Percentiles rank a stretch among this genome's conserved stretches.
Conservation (phyloP, 1,140 invertebrate species). For the Drosophila pandora region DNA sequence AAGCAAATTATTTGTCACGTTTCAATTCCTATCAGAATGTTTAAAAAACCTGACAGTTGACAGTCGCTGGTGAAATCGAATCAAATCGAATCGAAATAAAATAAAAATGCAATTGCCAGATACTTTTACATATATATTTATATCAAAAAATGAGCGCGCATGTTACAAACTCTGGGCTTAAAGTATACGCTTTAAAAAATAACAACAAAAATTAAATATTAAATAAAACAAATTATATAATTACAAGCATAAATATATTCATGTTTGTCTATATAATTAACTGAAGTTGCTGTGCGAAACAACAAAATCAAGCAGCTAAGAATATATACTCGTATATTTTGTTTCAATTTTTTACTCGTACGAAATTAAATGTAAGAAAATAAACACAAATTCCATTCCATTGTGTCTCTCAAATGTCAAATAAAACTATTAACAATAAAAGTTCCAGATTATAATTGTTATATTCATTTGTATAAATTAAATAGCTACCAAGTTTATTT, state of each 20-base stretch:
- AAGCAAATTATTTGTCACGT: constrained; percentile 75
- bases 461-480: constrained; percentile 45
- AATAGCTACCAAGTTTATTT: constrained; percentile 71
- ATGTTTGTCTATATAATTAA: constrained; percentile 44
- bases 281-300: constrained; percentile 30
- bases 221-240: constrained; percentile 76
- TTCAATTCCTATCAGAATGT: constrained; percentile 69
- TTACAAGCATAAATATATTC: constrained; percentile 47
- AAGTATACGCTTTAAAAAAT: constrained; percentile 73
- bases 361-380: constrained; percentile 58
- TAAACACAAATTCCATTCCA: constrained; percentile 38
- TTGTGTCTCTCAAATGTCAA: constrained; percentile 19
- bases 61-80: constrained; percentile 8
- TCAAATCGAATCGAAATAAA: background rate
- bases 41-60: constrained; percentile 27
- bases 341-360: constrained; percentile 49
- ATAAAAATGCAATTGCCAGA: constrained; percentile 47
- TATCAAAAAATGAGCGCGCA: constrained; percentile 80
- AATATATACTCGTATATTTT: constrained; percentile 49
- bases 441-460: constrained; percentile 47
- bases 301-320: constrained; percentile 28
- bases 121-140: constrained; percentile 76
- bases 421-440: constrained; percentile 65
- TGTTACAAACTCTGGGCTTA: constrained; percentile 80
- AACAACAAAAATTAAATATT: constrained; percentile 82